phyloP scores from a whole-genome alignment of 2,888 invertebrate species.

The Andrena bicolor region DNA sequence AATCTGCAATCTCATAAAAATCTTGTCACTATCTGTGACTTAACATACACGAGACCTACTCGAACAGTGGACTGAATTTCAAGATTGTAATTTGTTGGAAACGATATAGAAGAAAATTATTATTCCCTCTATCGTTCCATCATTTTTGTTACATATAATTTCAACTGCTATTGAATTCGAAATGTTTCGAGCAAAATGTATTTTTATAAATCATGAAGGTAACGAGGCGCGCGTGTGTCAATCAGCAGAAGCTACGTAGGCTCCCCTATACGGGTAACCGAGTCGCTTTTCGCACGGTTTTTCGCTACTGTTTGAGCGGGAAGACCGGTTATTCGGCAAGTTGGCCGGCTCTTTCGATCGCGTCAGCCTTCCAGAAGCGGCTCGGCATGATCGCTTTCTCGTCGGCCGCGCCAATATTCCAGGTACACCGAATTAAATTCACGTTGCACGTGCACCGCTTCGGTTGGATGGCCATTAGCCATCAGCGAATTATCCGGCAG shows the following conservation, averaged over 20 bases:
- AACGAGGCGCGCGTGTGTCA: background rate
- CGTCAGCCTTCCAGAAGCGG: slow-evolving; percentile 2
- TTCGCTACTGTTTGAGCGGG: background rate
- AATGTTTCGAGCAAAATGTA: too few species aligned
- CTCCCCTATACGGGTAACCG: too few species aligned
- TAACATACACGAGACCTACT: too few species aligned
- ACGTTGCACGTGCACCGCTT: slow-evolving; percentile 57
- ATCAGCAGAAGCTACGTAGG: background rate
- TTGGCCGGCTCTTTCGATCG: slow-evolving; percentile 4
- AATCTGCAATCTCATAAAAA: too few species aligned
- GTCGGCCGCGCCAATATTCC: slow-evolving; percentile 56
- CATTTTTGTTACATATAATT: too few species aligned
- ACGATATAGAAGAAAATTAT: too few species aligned
- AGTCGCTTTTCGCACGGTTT: background rate
- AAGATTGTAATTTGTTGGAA: too few species aligned
- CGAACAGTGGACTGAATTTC: too few species aligned
- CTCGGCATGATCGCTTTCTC: slow-evolving; percentile 44
- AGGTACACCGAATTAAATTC: slow-evolving; percentile 70
- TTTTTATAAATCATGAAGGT: background rate
- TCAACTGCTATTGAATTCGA: too few species aligned
- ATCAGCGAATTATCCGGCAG: slow-evolving; percentile 70
- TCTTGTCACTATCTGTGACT: too few species aligned
- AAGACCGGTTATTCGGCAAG: slow-evolving; percentile 11
- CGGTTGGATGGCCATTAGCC: slow-evolving; percentile 71
- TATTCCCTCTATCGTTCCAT: too few species aligned